These are phyloP conservation scores for Mormoops blainvillei DNA, from an alignment of 2,113 vertebrate genomes.

Conservation along the genomic window DNA sequence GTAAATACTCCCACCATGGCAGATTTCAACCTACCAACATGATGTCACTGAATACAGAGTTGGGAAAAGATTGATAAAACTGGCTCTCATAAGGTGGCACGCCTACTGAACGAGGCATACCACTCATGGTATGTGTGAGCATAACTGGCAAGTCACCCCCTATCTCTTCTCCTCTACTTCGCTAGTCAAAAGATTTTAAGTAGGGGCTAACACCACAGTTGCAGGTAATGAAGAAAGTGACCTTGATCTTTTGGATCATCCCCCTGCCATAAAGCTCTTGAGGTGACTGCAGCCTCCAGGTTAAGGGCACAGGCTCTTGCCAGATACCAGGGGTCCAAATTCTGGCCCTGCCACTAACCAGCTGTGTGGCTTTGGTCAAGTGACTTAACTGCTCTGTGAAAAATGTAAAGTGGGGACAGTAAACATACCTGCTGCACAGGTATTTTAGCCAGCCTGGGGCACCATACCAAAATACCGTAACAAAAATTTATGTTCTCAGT, in stretches of 20 bases:
- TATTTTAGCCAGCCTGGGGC: neutral
- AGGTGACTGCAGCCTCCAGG: neutral
- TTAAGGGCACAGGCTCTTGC: neutral
- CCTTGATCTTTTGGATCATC: neutral
- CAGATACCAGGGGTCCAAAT: neutral
- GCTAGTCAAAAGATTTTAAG: neutral
- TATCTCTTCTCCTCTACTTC: neutral
- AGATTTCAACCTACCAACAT: neutral
- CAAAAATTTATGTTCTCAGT: neutral
- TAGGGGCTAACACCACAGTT: neutral
- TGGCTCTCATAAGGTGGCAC: neutral
- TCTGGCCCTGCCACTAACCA: neutral
- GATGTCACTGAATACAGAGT: neutral
- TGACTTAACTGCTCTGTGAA: neutral
- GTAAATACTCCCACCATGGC: constrained; percentile 15
- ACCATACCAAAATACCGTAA: neutral
- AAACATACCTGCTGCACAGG: neutral
- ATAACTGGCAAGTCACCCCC: neutral
- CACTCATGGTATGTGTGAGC: neutral
- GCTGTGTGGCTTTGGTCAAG: neutral
- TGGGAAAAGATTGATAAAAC: neutral
- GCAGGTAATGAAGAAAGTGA: neutral
- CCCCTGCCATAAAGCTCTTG: neutral
- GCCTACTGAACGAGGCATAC: neutral
- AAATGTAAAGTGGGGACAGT: neutral